A percentile compares a stretch with the other conserved stretches of the same genome.
Evolutionary conservation across 2,888 invertebrate species (phyloP).

Genomic region (Pristionchus fissidentatus): DNA sequence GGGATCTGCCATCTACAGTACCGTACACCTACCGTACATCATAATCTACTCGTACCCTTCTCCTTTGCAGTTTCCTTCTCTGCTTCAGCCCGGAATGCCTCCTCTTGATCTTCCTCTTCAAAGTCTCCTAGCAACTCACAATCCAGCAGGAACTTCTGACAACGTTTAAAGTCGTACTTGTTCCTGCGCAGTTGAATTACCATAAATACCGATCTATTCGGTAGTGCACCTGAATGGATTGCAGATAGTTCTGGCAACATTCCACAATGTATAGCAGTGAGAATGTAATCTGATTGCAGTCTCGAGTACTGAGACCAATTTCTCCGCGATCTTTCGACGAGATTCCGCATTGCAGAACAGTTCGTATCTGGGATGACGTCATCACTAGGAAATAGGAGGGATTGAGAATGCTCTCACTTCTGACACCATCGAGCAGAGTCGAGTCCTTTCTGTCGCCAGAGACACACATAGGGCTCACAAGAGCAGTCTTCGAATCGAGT

Average conservation of each 20-base stretch:
- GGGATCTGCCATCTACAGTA: no score
- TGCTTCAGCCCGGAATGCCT: neutral
- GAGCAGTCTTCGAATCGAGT: constrained; percentile 35
- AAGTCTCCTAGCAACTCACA: constrained; percentile 46
- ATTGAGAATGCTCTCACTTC: neutral
- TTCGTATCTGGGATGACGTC: constrained; percentile 31
- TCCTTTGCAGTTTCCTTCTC: constrained; percentile 17
- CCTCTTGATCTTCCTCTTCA: constrained; percentile 39
- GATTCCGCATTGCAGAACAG: constrained; percentile 39
- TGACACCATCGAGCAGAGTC: constrained; percentile 42
- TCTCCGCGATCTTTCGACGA: constrained; percentile 5
- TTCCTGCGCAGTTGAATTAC: neutral
- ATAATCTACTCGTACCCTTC: neutral
- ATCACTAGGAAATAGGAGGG: neutral
- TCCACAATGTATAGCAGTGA: constrained; percentile 35
- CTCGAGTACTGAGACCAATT: constrained; percentile 5
- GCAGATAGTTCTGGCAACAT: constrained; percentile 42
- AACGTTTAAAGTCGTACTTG: constrained; percentile 44
- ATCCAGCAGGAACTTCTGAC: constrained; percentile 48
- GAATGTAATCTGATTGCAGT: constrained; percentile 11
- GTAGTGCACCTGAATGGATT: constrained; percentile 40
- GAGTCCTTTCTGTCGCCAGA: constrained; percentile 1
- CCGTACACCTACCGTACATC: no score
- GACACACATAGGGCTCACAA: constrained; percentile 44
- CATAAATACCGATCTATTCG: neutral